Evolutionary conservation across 35 echinoderm and acorn worm species (phyloP).

Genomic region (Heliocidaris tuberculata): DNA sequence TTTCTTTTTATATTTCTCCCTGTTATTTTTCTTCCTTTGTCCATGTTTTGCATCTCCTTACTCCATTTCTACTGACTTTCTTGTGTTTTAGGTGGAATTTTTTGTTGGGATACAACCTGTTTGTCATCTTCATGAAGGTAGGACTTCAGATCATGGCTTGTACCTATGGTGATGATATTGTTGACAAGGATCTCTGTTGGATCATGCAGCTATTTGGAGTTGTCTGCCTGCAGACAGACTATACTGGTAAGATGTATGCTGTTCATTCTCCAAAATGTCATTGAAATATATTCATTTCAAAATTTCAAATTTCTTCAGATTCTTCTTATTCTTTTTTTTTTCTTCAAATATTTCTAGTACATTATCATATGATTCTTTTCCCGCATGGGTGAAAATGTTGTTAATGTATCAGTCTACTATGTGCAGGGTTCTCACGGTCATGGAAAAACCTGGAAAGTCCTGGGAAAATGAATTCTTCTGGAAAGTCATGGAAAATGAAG

Average conservation of each 20-base stretch:
- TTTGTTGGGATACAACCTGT: conserved; percentile 74
- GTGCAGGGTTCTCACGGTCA: too few relatives aligned
- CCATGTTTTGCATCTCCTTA: background rate
- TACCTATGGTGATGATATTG: conserved; percentile 49
- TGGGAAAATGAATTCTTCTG: too few relatives aligned
- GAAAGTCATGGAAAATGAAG: too few relatives aligned
- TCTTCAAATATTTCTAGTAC: too few relatives aligned
- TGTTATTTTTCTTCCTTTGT: too few relatives aligned
- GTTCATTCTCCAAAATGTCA: too few relatives aligned
- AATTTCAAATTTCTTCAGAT: background rate
- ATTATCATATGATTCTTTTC: too few relatives aligned
- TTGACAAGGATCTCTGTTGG: conserved; percentile 52
- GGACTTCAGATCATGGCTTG: conserved; percentile 83
- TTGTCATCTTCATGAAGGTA: conserved; percentile 82
- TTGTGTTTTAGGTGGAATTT: conserved; percentile 77
- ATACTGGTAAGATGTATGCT: conserved; percentile 7
- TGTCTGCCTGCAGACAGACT: conserved; percentile 73
- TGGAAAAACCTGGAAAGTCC: too few relatives aligned
- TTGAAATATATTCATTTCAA: too few relatives aligned
- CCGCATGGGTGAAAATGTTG: too few relatives aligned
- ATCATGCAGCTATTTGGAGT: conserved; percentile 90
- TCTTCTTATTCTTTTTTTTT: background rate
- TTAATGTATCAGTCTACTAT: too few relatives aligned
- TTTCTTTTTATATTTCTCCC: too few relatives aligned
- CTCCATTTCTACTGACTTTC: background rate